Conservation (phyloP, 2,797 vertebrate species). For the Chrosomus eos region DNA sequence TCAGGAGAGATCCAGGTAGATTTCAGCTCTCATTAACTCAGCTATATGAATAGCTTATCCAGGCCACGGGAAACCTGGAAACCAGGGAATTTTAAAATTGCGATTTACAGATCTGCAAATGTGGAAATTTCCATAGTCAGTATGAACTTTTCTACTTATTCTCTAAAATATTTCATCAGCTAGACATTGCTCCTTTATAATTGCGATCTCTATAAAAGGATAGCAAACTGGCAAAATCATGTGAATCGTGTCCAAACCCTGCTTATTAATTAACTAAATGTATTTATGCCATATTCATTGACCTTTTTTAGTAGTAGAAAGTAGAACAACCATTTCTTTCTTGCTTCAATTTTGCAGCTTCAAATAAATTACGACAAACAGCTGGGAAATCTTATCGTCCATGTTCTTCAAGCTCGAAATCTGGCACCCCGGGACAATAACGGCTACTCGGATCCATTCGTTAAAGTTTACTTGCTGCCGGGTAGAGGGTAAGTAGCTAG, state of each 20-base stretch:
- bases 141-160: background rate
- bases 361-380: slow-evolving; percentile 98
- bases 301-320: background rate
- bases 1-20: slow-evolving; percentile 98
- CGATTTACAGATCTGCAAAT: background rate
- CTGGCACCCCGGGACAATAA: slow-evolving; percentile 93
- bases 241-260: background rate
- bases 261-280: background rate
- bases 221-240: too few relatives aligned
- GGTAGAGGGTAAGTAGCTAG: slow-evolving; percentile 93
- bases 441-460: slow-evolving; percentile 96
- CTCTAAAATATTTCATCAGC: background rate
- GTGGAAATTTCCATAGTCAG: background rate
- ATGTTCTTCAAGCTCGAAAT: slow-evolving; percentile 97
- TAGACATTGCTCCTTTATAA: background rate
- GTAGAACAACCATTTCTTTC: background rate
- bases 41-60: background rate
- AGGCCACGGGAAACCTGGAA: background rate
- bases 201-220: background rate
- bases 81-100: background rate
- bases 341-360: slow-evolving; percentile 79
- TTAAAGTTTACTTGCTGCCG: slow-evolving; percentile 97
- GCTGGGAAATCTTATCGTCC: slow-evolving; percentile 96
- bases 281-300: background rate
- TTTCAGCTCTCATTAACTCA: slow-evolving; percentile 19